Evolutionary conservation across 2,113 vertebrate species (phyloP), one percentile per base, ranked within the genome.

Genomic region (Etheostoma spectabile): DNA sequence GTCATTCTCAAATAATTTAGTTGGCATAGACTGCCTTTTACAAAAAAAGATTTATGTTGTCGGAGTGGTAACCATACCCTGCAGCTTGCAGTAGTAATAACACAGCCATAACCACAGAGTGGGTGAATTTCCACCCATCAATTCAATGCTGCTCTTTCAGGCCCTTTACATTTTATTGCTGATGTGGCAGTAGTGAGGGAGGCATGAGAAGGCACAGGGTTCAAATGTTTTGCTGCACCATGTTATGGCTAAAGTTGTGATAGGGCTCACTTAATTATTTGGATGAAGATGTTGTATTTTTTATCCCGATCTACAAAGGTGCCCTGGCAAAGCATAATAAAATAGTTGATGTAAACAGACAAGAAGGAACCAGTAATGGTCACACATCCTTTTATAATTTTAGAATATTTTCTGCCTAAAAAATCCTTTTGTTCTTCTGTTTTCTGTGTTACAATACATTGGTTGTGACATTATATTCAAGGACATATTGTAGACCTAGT

Each of bases 141-240:
- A 72, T 74, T 84, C 81, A 73, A 12, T 77, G 64, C 77, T 66
- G 42, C 65, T 75, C 70, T 74, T 79, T 78, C 6, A 83, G 78
- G 56, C 33, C 10, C 15, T 65, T 18, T 78, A 46, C 38, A 67
- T 77, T 64, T 62, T 86, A 27, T 67, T 86, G 90, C 86, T 87
- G 84, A 86, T 80, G 87, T 90, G 88, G 79, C 86, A 77, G 65
- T 52, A 63, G 65, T 53, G 52, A 63, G 51, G 42, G 33, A 60
- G 64, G 48, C 5, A 55, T 61, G 8, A 68, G n/a, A 56, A 70
- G 46, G 27, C 69, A 35, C 24, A 68, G 33, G 30, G 21, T 74
- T 72, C 49, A 78, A 48, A 76, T 69, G 46, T 53, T 73, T 74
- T 42, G 45, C 63, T 18, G 79, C 22, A 19, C 70, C 59, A 33